These are phyloP conservation scores for Gerris lacustris DNA, from an alignment of 2,888 invertebrate species.

Conservation along the genomic window DNA sequence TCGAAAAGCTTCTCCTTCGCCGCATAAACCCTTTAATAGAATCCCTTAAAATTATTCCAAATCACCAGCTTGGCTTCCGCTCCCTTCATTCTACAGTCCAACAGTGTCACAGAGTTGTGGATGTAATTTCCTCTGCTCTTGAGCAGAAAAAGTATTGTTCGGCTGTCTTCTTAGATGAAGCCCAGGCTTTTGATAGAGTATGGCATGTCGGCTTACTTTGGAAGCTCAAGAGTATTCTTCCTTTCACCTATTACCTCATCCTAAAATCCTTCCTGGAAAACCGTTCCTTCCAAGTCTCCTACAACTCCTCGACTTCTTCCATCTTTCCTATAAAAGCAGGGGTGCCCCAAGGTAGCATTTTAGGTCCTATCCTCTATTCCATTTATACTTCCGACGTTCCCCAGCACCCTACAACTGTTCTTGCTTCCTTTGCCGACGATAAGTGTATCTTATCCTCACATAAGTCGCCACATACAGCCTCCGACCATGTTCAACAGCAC, in stretches of 20 bases:
- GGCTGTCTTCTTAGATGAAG: constrained; percentile 22
- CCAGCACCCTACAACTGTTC: background rate
- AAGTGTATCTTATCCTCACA: constrained; percentile 4
- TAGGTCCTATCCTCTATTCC: constrained; percentile 16
- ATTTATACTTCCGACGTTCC: constrained; percentile 17
- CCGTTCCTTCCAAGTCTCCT: constrained; percentile 11
- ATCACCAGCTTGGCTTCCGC: constrained; percentile 25
- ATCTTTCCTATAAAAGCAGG: constrained; percentile 11
- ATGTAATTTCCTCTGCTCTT: constrained; percentile 12
- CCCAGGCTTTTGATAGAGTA: constrained; percentile 26
- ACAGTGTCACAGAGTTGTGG: constrained; percentile 23
- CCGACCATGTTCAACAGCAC: background rate
- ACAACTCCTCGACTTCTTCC: background rate
- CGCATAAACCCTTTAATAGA: constrained; percentile 19
- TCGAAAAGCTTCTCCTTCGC: constrained; percentile 18
- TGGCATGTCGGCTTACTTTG: constrained; percentile 14
- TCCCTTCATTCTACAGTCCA: constrained; percentile 21
- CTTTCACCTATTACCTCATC: constrained; percentile 16
- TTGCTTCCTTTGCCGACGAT: constrained; percentile 6
- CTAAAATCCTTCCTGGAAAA: constrained; percentile 15
- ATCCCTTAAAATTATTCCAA: constrained; percentile 17
- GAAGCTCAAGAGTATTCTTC: constrained; percentile 14
- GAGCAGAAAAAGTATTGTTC: constrained; percentile 21
- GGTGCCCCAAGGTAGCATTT: constrained; percentile 19
- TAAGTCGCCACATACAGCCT: background rate